Evolutionary conservation across 2,797 vertebrate species (phyloP).

Genomic region (Tympanoctomys barrerae): DNA sequence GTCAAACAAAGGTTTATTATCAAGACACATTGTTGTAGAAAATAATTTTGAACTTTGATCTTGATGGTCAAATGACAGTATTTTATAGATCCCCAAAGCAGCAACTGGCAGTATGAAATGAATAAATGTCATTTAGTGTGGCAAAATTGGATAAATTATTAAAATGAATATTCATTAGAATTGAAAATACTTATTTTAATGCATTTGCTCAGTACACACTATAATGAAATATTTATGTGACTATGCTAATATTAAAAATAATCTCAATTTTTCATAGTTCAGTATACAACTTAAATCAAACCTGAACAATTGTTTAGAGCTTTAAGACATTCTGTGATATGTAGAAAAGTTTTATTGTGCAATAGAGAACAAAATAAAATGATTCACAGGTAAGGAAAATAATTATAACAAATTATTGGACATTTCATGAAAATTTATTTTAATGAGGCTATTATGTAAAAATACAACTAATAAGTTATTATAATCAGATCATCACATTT

Average conservation of each 20-base stretch:
- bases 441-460: background rate
- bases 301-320: background rate
- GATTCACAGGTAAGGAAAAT: background rate
- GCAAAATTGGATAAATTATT: background rate
- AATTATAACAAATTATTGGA: background rate
- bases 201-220: background rate
- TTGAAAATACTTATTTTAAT: background rate
- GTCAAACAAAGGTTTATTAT: background rate
- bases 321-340: background rate
- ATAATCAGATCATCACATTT: background rate
- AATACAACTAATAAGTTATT: background rate
- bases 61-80: background rate
- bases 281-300: background rate
- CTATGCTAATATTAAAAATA: background rate
- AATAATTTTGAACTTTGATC: background rate
- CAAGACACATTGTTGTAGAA: background rate
- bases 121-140: background rate
- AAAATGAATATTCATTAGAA: background rate
- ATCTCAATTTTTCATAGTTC: background rate
- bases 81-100: background rate
- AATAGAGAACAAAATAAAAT: slow-evolving; percentile 40
- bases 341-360: background rate
- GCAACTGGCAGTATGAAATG: background rate
- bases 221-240: background rate
- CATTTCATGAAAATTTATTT: slow-evolving; percentile 10